Conservation (phyloP, 2,797 vertebrate species). For the Caiman crocodilus region DNA sequence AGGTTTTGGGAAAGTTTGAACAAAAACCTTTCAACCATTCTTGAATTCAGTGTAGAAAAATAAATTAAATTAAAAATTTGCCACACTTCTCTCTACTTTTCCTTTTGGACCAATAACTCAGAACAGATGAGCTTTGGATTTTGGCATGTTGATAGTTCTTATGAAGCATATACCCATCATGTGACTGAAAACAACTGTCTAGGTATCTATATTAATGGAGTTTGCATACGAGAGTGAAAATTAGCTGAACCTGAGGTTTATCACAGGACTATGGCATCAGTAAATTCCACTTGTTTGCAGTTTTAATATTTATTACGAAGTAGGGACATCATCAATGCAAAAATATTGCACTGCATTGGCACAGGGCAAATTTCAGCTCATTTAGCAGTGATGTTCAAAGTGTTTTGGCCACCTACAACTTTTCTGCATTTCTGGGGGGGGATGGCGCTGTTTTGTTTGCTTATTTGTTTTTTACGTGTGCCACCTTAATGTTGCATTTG, state of each 20-base stretch:
- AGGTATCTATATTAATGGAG: not conserved
- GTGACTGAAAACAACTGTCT: not conserved
- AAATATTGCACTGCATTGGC: not conserved
- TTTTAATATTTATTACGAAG: not conserved
- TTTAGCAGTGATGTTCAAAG: not conserved
- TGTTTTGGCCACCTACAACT: not conserved
- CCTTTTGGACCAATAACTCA: not conserved
- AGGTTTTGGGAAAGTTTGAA: not conserved
- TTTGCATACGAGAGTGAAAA: rapidly evolving
- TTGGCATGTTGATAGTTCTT: not conserved
- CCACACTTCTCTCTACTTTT: not conserved
- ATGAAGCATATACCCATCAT: not conserved
- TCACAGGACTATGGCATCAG: rapidly evolving
- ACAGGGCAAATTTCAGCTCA: not conserved
- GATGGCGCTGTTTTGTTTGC: no score
- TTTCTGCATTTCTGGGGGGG: not conserved
- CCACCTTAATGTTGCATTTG: not conserved
- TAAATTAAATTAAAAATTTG: not conserved
- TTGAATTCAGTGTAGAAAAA: not conserved
- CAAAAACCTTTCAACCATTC: not conserved
- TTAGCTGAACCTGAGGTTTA: not conserved
- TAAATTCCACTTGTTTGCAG: rapidly evolving
- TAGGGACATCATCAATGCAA: not conserved
- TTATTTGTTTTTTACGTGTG: not conserved
- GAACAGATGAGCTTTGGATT: not conserved